Conservation (phyloP, 2,888 invertebrate species). For the Tipula lateralis region DNA sequence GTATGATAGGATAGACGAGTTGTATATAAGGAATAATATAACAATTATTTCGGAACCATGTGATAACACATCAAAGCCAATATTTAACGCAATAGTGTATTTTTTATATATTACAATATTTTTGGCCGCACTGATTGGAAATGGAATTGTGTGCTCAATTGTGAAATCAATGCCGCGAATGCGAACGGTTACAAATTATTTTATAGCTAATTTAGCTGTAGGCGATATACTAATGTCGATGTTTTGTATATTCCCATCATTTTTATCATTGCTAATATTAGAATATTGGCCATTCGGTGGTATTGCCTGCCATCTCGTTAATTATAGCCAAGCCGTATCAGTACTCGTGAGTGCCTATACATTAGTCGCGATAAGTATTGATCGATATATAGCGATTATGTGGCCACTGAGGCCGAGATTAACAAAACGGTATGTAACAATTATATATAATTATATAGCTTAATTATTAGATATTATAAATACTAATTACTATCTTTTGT, state of each 20-base stretch:
- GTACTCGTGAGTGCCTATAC: constrained; percentile 86
- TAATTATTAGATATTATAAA: constrained; percentile 34
- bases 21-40: constrained; percentile 33
- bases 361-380: constrained; percentile 82
- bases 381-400: constrained; percentile 86
- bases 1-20: background rate
- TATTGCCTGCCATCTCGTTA: constrained; percentile 75
- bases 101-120: constrained; percentile 68
- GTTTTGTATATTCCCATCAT: constrained; percentile 88
- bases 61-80: constrained; percentile 47
- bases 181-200: constrained; percentile 89
- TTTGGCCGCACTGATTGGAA: constrained; percentile 65
- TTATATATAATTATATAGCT: background rate
- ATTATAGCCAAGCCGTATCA: constrained; percentile 75
- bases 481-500: constrained; percentile 34
- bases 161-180: constrained; percentile 77
- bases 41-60: constrained; percentile 27
- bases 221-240: constrained; percentile 87
- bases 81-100: constrained; percentile 63
- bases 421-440: constrained; percentile 55
- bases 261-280: constrained; percentile 71
- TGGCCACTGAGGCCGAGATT: constrained; percentile 78
- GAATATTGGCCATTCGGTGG: constrained; percentile 86
- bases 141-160: constrained; percentile 79
- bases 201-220: constrained; percentile 82